Evolutionary conservation across 2,113 vertebrate genomes (phyloP), one percentile per base, ranked within the genome.

Genomic region (Cranoglanis bouderius): DNA sequence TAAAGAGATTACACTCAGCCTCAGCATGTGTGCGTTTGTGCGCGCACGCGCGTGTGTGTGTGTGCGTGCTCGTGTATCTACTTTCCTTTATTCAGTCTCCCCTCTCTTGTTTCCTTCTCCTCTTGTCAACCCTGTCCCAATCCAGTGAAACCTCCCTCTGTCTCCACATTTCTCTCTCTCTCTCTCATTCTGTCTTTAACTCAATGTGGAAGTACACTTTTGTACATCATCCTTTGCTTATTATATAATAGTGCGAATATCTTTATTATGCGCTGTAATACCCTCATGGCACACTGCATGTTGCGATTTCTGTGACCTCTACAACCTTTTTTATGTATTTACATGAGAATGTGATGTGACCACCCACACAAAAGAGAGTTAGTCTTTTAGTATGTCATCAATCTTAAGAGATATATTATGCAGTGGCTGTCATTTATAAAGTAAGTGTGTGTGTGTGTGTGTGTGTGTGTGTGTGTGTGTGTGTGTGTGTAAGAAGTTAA

Each of bases 231-330:
- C 53, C 72, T n/a, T 77, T 63, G 26, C 84, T 90, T 91, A 92
- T 92, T 92, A 92, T 91, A 87, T 91, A 90, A 91, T 85, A 81
- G 81, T 38, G 59, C 87, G 81, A 91, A 77, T 88, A 91, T 92
- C 90, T 88, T 91, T 90, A 91, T 90, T 90, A 84, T 87, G 85
- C 38, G 63, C 88, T 90, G 87, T 88, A 91, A 91, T 90, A 92
- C 85, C 49, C 82, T 91, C 86, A 92, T 91, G 83, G 86, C 53
- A 63, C 26, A 55, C 19, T 46, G 49, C 10, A 70, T 57, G 72
- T 43, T 24, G 55, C 81, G 81, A n/a, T 74, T 57, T 57, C 51
- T 35, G 3, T 80, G 46, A 80, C 26, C 24, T n/a, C 29, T 16
- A 80, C n/a, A 53, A 32, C 57, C 9, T 35, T 35, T 35, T 57